Conservation (phyloP, 2,797 vertebrate species). For the Enoplosus armatus region DNA sequence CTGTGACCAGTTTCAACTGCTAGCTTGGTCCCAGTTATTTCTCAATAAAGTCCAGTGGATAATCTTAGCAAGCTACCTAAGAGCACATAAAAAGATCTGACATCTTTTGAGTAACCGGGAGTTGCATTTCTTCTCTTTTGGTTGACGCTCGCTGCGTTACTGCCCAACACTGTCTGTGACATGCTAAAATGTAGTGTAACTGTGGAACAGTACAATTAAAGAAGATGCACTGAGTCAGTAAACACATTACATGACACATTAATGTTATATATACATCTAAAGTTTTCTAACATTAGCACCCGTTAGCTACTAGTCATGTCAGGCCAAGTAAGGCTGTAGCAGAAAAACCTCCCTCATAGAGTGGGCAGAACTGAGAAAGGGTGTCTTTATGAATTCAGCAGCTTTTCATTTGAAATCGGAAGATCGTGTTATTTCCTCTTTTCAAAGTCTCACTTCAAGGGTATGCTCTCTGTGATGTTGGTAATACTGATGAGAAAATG, state of each 20-base stretch:
- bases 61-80: too few relatives aligned
- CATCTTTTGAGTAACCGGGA: too few relatives aligned
- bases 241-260: not conserved
- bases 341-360: not conserved
- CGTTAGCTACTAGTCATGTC: not conserved
- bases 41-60: too few relatives aligned
- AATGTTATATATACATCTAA: not conserved
- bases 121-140: too few relatives aligned
- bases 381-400: not conserved
- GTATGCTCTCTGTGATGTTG: not conserved
- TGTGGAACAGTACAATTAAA: not conserved
- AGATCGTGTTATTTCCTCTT: slow-evolving; percentile 11
- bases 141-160: too few relatives aligned
- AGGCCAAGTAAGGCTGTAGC: not conserved
- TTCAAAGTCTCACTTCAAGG: not conserved
- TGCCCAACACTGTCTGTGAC: not conserved
- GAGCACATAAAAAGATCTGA: too few relatives aligned
- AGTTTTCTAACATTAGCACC: not conserved
- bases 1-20: too few relatives aligned
- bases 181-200: not conserved
- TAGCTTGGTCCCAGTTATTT: too few relatives aligned
- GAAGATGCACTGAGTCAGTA: not conserved
- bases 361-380: not conserved
- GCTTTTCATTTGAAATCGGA: not conserved
- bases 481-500: slow-evolving; percentile 9